Evolutionary conservation across 2,797 vertebrate genomes (phyloP).

Genomic region (Hephaestus fuliginosus): DNA sequence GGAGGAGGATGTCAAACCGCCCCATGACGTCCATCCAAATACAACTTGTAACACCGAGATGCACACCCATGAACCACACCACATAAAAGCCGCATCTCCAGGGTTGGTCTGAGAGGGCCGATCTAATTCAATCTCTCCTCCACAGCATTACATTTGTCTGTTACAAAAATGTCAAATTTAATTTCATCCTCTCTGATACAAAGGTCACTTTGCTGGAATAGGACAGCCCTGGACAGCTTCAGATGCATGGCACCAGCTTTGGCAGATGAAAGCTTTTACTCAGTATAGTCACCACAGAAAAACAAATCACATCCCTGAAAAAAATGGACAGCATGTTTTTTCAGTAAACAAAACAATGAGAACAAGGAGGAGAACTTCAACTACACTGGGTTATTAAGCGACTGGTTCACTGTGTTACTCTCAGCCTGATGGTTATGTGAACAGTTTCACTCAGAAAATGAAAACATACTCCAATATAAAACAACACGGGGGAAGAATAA

Average conservation of each 20-base stretch:
- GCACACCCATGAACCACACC: not conserved
- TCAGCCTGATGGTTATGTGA: not conserved
- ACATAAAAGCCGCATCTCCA: slow-evolving; percentile 7
- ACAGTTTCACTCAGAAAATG: not conserved
- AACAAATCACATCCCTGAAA: not conserved
- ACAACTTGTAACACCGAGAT: not conserved
- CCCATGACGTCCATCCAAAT: not conserved
- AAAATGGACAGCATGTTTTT: not conserved
- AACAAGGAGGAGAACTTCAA: not conserved
- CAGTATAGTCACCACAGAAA: not conserved
- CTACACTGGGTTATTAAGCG: not conserved
- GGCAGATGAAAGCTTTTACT: slow-evolving; percentile 21
- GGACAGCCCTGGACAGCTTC: slow-evolving; percentile 20
- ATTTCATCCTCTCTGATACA: slow-evolving; percentile 40
- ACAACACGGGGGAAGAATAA: not conserved
- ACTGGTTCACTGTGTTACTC: not conserved
- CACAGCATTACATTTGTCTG: slow-evolving; percentile 43
- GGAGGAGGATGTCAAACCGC: slow-evolving; percentile 19
- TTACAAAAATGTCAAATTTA: slow-evolving; percentile 38
- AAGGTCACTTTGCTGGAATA: slow-evolving; percentile 26
- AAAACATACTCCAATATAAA: slow-evolving; percentile 2
- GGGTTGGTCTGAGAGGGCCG: slow-evolving; percentile 6
- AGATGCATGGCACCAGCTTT: slow-evolving; percentile 17
- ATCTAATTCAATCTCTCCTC: slow-evolving; percentile 43
- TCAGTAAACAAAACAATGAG: slow-evolving; percentile 24